A percentile compares a stretch with the other conserved stretches of the same genome.
Evolutionary conservation across 2,113 vertebrate genomes (phyloP).

Genomic region (Chinchilla lanigera): DNA sequence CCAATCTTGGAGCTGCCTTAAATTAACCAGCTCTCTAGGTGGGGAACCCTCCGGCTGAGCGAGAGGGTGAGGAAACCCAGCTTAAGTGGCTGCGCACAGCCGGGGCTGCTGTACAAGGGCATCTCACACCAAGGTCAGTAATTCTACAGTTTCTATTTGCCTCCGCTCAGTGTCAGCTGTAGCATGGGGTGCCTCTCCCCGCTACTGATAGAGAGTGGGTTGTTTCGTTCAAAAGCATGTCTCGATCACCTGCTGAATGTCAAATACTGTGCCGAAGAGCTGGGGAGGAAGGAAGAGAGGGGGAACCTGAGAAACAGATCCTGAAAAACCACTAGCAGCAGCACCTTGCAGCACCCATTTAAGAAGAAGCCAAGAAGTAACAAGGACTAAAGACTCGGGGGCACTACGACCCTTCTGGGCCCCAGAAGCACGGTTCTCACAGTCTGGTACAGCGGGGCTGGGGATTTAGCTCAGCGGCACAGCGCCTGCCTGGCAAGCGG

Average conservation of each 20-base stretch:
- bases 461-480: too few relatives aligned
- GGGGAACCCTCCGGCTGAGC: conserved; percentile 22
- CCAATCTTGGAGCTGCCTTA: conserved; percentile 2
- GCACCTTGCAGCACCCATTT: background rate
- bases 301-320: background rate
- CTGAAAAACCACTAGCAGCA: background rate
- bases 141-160: conserved; percentile 50
- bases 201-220: background rate
- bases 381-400: background rate
- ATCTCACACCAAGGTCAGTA: conserved; percentile 32
- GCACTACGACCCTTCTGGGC: background rate
- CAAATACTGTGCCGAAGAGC: background rate
- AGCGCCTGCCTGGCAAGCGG: too few relatives aligned
- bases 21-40: conserved; percentile 55
- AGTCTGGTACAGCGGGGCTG: background rate
- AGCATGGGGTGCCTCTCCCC: background rate
- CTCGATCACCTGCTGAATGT: background rate
- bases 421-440: background rate
- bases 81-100: conserved; percentile 51
- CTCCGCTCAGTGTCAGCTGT: conserved; percentile 36
- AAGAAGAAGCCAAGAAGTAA: background rate
- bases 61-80: background rate
- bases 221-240: conserved; percentile 7
- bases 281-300: background rate
- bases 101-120: background rate